A percentile compares a stretch with the other conserved stretches of the same genome.
These are phyloP conservation scores for Cheumatopsyche charites DNA, from an alignment of 1,140 invertebrate genomes.

Conservation along the genomic window DNA sequence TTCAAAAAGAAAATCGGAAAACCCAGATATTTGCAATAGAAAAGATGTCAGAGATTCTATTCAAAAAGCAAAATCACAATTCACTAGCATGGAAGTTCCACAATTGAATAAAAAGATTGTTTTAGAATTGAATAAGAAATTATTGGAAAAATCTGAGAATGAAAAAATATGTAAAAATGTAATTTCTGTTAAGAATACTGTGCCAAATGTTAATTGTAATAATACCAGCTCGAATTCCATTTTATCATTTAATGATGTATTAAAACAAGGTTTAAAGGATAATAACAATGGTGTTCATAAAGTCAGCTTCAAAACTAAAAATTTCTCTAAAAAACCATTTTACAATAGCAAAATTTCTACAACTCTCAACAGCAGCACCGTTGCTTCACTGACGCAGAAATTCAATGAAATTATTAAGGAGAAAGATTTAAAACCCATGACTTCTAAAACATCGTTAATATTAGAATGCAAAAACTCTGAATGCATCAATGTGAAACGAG, in stretches of 20 bases:
- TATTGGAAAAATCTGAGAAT: neutral
- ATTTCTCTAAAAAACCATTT: slow-evolving; percentile 53
- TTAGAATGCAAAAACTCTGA: slow-evolving; percentile 51
- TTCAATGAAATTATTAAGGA: slow-evolving; percentile 62
- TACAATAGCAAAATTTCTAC: slow-evolving; percentile 54
- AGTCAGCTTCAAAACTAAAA: slow-evolving; percentile 62
- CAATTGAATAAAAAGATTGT: slow-evolving; percentile 3
- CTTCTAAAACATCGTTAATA: slow-evolving; percentile 56
- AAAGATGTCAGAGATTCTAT: neutral
- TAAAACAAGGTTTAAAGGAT: too few relatives aligned
- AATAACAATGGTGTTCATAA: slow-evolving; percentile 51
- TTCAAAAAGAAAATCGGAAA: slow-evolving; percentile 11
- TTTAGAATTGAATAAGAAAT: slow-evolving; percentile 7
- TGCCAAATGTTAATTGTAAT: too few relatives aligned
- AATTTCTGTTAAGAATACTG: too few relatives aligned
- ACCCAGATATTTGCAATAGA: neutral
- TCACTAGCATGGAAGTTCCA: neutral
- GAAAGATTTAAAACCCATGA: slow-evolving; percentile 54
- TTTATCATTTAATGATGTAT: too few relatives aligned
- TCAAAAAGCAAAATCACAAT: slow-evolving; percentile 11
- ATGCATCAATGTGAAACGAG: slow-evolving; percentile 57
- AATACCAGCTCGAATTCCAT: too few relatives aligned
- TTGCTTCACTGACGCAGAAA: slow-evolving; percentile 63
- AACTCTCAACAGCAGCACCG: slow-evolving; percentile 60
- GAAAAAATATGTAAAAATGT: neutral